A percentile compares a stretch with the other conserved stretches of the same genome.
Conservation (phyloP, 2,888 invertebrate genomes). For the Dryobota labecula region DNA sequence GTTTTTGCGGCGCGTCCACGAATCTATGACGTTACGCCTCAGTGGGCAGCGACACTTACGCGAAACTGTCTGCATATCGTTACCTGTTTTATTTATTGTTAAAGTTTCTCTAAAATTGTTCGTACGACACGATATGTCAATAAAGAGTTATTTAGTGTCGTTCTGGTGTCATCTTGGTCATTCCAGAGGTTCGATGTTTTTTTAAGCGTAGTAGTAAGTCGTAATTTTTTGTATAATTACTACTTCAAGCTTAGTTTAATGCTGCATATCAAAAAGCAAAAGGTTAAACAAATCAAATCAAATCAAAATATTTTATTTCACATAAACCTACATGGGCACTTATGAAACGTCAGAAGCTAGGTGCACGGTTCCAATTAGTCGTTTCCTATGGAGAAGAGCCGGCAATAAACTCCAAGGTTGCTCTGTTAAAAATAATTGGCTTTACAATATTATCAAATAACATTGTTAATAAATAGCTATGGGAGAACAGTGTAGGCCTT, state of each 20-base stretch:
- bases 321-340: too few relatives aligned
- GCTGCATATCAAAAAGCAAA: not conserved
- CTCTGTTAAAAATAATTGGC: too few relatives aligned
- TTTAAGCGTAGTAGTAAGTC: not conserved
- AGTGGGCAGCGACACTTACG: slow-evolving; percentile 56
- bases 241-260: not conserved
- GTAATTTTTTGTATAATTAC: not conserved
- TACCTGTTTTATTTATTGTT: slow-evolving; percentile 61
- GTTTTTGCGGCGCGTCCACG: slow-evolving; percentile 56
- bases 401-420: too few relatives aligned
- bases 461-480: too few relatives aligned
- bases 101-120: slow-evolving; percentile 60
- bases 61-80: slow-evolving; percentile 65
- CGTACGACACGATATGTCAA: slow-evolving; percentile 30
- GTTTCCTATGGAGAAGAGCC: too few relatives aligned
- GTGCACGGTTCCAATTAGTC: too few relatives aligned
- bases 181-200: not conserved
- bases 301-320: too few relatives aligned
- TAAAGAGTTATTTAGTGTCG: slow-evolving; percentile 27
- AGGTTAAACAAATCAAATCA: too few relatives aligned
- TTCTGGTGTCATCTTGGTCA: slow-evolving; percentile 17
- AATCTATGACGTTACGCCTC: slow-evolving; percentile 62
- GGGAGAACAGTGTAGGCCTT: too few relatives aligned
- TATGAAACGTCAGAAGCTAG: too few relatives aligned
- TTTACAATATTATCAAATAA: too few relatives aligned